Evolutionary conservation across 2,888 invertebrate species (phyloP), one percentile per base, ranked within the genome.

Genomic region (Lycocerus yunnanus): DNA sequence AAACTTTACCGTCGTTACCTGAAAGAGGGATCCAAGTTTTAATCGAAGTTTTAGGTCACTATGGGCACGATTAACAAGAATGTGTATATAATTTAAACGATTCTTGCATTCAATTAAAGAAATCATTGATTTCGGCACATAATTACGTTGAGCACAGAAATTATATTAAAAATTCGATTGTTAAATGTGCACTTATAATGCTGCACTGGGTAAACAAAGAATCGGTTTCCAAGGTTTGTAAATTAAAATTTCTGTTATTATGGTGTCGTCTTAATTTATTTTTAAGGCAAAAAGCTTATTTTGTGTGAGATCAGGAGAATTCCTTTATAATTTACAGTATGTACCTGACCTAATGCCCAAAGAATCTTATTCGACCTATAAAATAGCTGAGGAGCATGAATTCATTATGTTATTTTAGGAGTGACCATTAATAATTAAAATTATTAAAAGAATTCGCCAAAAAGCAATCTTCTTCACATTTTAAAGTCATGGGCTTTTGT

Each of bases 1-100:
- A 91, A 67, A 91, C 92, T 3, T 95, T 84, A 75, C 72, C 81
- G 18, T 81, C 84, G 11, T 79, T 84, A 15, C 79, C 85, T 70
- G 78, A 80, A 16, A 83, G 82, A 58, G 80, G 83, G 27, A 82
- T 84, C 1, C 83, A 84, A 80, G 81, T 81, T 14, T 76, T 88
- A 6, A 75, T 88, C 61, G 82, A 81, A 15, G 81, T 84, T 75
- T 67, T 68, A 82, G 83, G 84, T 1, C 84, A 84, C 78, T 80
- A 67, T 43, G 74, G 75, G 63, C 83, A 83, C 77, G 68, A 75
- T 5, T 68, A 74, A 27, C 59, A 71, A n/a, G 72, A 78, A 20
- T 71, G 69, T 15, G 85, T 84, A 67, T 14, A 83, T 18, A 58
- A 71, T 3, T 76, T 68, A 65, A 67, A 60, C 73, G 76, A 43